Evolutionary conservation across 2,888 invertebrate genomes (phyloP), one percentile per base, ranked within the genome.

Genomic region (Sceliomorpha sp.): DNA sequence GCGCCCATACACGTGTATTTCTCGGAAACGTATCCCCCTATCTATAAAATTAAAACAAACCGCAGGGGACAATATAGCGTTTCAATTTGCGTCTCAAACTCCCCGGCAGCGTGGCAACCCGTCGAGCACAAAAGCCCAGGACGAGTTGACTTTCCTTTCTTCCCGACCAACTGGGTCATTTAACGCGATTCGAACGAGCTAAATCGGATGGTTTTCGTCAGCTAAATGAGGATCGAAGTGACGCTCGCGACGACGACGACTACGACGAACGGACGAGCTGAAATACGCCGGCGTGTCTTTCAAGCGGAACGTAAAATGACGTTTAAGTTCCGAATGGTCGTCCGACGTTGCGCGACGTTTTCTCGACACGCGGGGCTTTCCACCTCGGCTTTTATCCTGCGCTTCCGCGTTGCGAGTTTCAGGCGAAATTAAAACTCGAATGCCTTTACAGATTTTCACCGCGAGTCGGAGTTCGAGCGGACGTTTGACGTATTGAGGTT

Each of bases 191-290:
- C 66, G 66, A 66, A 47, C 47, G 39, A 39, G 58, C 47, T 40
- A 53, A 66, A 66, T 66, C 58, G 40, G 58, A 59, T 53, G 47
- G 58, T 66, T 66, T 66, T 45, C 66, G 58, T 59, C 66, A 42
- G 47, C 58, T 59, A 59, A 66, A 66, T 66, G 66, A 59, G 66
- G 58, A 66, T 66, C 58, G 51, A 59, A 66, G 47, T 53, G 58
- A 58, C 58, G 51, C 56, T 62, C 40, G 29, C 27, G 34, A 40
- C 34, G 32, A n/a, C n/a, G n/a, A n/a, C n/a, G n/a, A n/a, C n/a
- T n/a, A n/a, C n/a, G n/a, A n/a, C n/a, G n/a, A n/a, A 53, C 47
- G 36, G 47, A 42, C 51, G 31, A 9, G 17, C 45, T 44, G 51
- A 51, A 51, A 29, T 44, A 55, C 44, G 24, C 15, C 37, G 34